Evolutionary conservation across 2,888 invertebrate genomes (phyloP).

Genomic region (Gastrophysa polygoni): DNA sequence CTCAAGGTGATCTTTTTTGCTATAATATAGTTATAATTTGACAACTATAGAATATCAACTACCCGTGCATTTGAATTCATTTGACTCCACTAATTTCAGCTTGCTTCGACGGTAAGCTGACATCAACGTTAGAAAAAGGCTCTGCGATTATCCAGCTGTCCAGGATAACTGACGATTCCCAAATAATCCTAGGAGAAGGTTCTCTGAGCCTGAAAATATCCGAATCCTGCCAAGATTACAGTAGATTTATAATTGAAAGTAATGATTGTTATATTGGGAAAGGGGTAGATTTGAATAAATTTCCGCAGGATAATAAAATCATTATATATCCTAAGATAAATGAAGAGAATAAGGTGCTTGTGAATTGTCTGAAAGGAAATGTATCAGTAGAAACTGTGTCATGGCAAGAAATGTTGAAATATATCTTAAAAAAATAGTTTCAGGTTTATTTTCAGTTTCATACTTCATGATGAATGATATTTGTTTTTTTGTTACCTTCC

Average conservation of each 20-base stretch:
- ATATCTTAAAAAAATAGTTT: constrained; percentile 35
- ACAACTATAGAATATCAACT: too few relatives aligned
- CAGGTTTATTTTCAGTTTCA: too few relatives aligned
- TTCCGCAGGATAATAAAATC: too few relatives aligned
- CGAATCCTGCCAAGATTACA: constrained; percentile 46
- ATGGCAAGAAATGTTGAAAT: constrained; percentile 47
- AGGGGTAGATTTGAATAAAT: too few relatives aligned
- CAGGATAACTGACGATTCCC: constrained; percentile 48
- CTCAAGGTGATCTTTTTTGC: too few relatives aligned
- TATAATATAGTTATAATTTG: too few relatives aligned
- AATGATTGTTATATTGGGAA: constrained; percentile 33
- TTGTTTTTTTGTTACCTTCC: too few relatives aligned
- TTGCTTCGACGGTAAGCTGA: constrained; percentile 54
- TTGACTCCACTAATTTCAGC: constrained; percentile 51
- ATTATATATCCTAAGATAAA: constrained; percentile 36
- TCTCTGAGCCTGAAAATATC: constrained; percentile 47
- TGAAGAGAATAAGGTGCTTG: constrained; percentile 26
- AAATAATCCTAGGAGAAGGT: constrained; percentile 46
- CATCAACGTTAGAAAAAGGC: constrained; percentile 47
- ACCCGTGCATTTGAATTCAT: too few relatives aligned
- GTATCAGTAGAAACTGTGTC: constrained; percentile 43
- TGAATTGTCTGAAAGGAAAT: constrained; percentile 41
- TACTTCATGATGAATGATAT: too few relatives aligned
- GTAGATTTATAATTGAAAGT: constrained; percentile 41
- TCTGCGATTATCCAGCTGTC: constrained; percentile 51